phyloP scores from a whole-genome alignment of 1,140 invertebrate species.

The Helicorthomorpha holstii region DNA sequence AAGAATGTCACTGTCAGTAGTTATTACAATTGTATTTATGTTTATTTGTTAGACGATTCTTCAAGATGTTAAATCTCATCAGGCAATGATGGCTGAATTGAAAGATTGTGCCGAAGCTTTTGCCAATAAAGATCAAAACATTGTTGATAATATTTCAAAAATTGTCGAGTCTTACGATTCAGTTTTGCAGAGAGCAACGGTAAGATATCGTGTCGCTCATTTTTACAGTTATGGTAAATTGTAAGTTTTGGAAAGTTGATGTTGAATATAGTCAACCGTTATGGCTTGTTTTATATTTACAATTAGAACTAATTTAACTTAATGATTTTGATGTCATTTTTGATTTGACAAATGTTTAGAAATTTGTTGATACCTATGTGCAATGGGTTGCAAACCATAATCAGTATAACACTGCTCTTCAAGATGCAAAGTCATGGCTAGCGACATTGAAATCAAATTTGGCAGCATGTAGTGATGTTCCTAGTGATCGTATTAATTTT shows the following conservation, averaged over 20 bases:
- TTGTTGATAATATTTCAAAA: conserved; percentile 28
- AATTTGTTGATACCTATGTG: conserved; percentile 45
- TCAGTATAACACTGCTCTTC: conserved; percentile 73
- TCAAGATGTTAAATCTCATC: conserved; percentile 70
- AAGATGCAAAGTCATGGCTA: conserved; percentile 79
- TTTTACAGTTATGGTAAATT: no score
- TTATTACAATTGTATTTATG: conserved; percentile 4
- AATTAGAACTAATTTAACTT: no score
- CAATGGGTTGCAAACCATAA: conserved; percentile 80
- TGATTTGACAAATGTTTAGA: conserved; percentile 10
- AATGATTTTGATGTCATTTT: no score
- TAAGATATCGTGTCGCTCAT: no score
- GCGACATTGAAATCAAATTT: conserved; percentile 72
- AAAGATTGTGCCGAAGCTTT: conserved; percentile 55
- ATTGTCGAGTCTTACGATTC: conserved; percentile 14
- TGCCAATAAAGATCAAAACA: conserved; percentile 47
- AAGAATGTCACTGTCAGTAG: neutral
- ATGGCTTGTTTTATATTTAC: no score
- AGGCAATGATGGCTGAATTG: conserved; percentile 67
- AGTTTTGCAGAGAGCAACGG: conserved; percentile 48
- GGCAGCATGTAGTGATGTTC: conserved; percentile 65
- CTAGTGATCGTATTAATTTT: conserved; percentile 69
- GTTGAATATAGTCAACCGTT: no score
- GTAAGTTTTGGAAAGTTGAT: no score
- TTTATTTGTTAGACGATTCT: conserved; percentile 36